Evolutionary conservation across 2,888 invertebrate species (phyloP), one percentile per base, ranked within the genome.

Genomic region (Agriotes lineatus): DNA sequence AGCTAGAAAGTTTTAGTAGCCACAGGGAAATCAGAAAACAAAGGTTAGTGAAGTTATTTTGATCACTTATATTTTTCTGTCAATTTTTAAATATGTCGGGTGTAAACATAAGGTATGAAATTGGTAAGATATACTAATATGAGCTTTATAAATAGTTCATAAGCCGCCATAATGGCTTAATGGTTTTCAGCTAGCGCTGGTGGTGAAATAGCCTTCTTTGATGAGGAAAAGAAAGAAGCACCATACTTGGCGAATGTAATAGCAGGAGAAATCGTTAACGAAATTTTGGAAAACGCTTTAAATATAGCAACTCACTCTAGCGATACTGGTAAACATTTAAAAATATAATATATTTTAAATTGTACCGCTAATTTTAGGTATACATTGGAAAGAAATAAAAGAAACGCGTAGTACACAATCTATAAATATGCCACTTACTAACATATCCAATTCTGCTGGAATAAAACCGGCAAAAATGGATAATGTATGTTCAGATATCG

Each of bases 231-330:
- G 10, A 48, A 56, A 18, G 64, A 42, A 20, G 33, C 52, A 12
- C 16, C 44, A 64, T 67, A 54, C 7, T 58, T 58, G 39, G 64
- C 67, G 20, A 37, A 56, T 16, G 63, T 70, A 4, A 74, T 81
- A n/a, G 82, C 79, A 30, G 77, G 74, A 12, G 82, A 82, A 67
- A 75, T 83, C 50, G 77, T 84, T 6, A 75, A 79, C 45, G 83
- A 84, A 58, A 83, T 84, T 56, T 71, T 84, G n/a, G 82, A 82
- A 48, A 82, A 80, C 54, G 83, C 83, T 22, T 72, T 83, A 65
- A 82, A 82, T 61, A 79, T 79, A 10, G 81, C 78, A 10, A 68
- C 64, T 1, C 45, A 25, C 33, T 35, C 67, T 1, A 58, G 35
- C 18, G 58, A 63, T 7, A 70, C 67, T 56, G 59, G 67, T 64